These are phyloP conservation scores for Alethe diademata DNA, from an alignment of 2,113 vertebrate genomes.

Conservation along the genomic window DNA sequence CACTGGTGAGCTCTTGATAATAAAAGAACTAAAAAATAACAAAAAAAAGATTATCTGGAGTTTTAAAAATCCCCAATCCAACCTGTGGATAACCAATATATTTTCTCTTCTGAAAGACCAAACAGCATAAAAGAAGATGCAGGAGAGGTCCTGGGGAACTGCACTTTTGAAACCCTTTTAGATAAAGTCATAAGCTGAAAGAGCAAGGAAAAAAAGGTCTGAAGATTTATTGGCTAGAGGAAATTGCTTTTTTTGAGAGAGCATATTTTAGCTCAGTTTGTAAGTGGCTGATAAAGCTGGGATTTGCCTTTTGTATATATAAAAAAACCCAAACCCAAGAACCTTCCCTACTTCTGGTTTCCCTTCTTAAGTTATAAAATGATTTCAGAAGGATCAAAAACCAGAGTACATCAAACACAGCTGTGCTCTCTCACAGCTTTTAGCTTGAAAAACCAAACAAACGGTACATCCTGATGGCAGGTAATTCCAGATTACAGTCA, in stretches of 20 bases:
- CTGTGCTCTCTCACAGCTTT: not conserved
- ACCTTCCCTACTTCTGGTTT: not conserved
- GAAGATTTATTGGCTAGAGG: not conserved
- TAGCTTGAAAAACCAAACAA: not conserved
- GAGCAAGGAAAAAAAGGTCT: not conserved
- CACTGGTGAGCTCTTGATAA: not conserved
- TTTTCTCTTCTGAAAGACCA: not conserved
- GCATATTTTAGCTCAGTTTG: constrained; percentile 7
- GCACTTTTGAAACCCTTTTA: not conserved
- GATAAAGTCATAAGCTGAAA: constrained; percentile 25
- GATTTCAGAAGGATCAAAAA: not conserved
- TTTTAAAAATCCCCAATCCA: not conserved
- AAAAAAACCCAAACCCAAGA: not conserved
- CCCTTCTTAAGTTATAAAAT: not conserved
- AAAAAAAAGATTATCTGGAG: not conserved
- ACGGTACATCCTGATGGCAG: not conserved
- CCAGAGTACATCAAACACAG: not conserved
- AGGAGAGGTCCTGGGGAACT: not conserved
- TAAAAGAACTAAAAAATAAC: not conserved
- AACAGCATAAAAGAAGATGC: not conserved
- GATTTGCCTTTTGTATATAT: not conserved
- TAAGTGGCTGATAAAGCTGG: not conserved
- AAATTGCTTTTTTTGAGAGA: constrained; percentile 22
- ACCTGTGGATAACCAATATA: not conserved
- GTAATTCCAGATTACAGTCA: not conserved